Base-by-base conservation (phyloP, 1,140 invertebrate genomes). In the Drosophila lowei region DNA sequence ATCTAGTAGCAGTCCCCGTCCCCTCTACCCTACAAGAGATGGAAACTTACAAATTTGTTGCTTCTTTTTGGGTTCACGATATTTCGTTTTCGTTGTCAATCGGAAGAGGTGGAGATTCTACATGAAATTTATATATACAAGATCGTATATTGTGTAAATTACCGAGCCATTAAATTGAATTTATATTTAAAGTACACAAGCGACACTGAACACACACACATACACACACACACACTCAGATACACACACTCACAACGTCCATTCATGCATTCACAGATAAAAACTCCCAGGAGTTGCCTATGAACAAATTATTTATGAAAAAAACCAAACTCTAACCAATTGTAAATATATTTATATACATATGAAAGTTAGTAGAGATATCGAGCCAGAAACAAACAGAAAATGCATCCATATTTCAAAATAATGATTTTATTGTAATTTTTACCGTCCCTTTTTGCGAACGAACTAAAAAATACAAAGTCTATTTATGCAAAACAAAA, bases 161-260 rank as follows among this genome's bases (percentile, higher is more conserved):
- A 89, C 86, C 86, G 86, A 89, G 86, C 86, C 86, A 89, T 86
- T 89, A 90, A 89, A 89, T 89, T 89, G 86, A 89, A 89, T 89
- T 89, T 89, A 89, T 90, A 86, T 86, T 88, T 81, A 85, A 77
- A 65, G 25, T 28, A 66, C 48, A 58, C 44, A 62, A 8, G 25
- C 28, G 9, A 34, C 9, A 34, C 30, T 34, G 9, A 11, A 50
- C 15, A 76, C 49, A 76, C 70, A 76, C 46, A 70, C 44, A 66
- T 23, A 49, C 16, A 77, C 42, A 59, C 62, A 65, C 50, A 64
- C 57, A 64, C 41, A 71, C 60, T 53, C 44, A 72, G n/a, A 54
- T 48, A 66, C 18, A 55, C 38, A 57, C 38, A 64, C 28, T n/a
- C 52, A 80, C 77, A 68, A 71, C 73, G 71, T 80, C 72, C 80